Base-by-base conservation (phyloP, 2,797 vertebrate genomes). In the Pelochelys cantorii region DNA sequence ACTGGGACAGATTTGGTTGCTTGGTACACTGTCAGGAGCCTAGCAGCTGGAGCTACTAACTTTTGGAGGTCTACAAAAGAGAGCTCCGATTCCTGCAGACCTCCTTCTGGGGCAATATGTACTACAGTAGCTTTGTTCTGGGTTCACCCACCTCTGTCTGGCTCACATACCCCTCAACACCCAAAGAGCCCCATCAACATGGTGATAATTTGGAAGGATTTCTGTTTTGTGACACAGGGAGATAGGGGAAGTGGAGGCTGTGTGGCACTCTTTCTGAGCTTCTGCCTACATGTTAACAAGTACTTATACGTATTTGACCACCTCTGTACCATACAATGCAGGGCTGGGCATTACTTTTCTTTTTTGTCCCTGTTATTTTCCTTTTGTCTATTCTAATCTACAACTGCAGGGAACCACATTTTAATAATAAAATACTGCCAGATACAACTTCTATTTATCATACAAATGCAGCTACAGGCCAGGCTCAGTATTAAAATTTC, bases 341-440 rank as follows among this genome's bases (percentile, higher is more conserved):
- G 84, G 84, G 60, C 20, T 88, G 54, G 91, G 75, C 77, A 48
- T 87, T 79, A 92, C 87, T 1, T 5, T 87, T 89, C 59, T 92
- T 79, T 79, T 20, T 71, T 11, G 11, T 31, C 77, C 65, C 34
- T 85, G 74, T 88, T 23, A 42, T 48, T 74, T 17, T 83, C 85
- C 65, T 93, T 86, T 86, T 53, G 79, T 87, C 37, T 89, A 93
- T 87, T 89, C 15, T 23, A 79, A 92, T 85, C 37, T 91, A 0
- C 74, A 86, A 48, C 78, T 90, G 81, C 54, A 90, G 79, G 77
- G 74, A 94, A 81, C 53, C n/a, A 55, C 59, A 85, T 93, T 95
- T 93, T 92, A 95, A 94, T 92, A 95, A 95, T 81, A 42, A 65
- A 92, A 87, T 87, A 48, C 37, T 8, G 37, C 25, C 37, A 48